phyloP scores from a whole-genome alignment of 2,888 invertebrate species.

The Tachina lurida region DNA sequence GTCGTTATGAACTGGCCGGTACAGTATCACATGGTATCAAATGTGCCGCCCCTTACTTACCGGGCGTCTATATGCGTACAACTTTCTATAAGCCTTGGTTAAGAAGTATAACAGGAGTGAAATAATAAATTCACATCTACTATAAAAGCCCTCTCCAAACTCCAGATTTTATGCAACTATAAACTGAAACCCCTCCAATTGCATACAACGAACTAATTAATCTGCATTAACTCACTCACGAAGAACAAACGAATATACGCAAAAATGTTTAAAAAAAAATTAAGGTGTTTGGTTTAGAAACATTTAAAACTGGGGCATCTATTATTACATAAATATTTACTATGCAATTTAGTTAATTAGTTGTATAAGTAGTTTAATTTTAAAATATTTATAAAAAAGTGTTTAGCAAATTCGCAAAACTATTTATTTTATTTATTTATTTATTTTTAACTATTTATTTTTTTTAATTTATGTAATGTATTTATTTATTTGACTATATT shows the following conservation, averaged over 20 bases:
- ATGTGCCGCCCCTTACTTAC: slow-evolving; percentile 95
- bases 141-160: not conserved
- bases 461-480: slow-evolving; percentile 55
- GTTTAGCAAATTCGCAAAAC: slow-evolving; percentile 39
- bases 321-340: slow-evolving; percentile 6
- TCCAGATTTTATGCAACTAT: not conserved
- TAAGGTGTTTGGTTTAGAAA: slow-evolving; percentile 68
- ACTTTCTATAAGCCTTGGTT: slow-evolving; percentile 96
- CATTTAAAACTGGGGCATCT: slow-evolving; percentile 54
- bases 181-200: slow-evolving; percentile 5
- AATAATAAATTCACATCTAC: slow-evolving; percentile 79
- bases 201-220: slow-evolving; percentile 49
- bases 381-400: slow-evolving; percentile 69
- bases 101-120: slow-evolving; percentile 91
- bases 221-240: not conserved
- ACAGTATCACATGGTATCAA: slow-evolving; percentile 98
- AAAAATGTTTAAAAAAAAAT: slow-evolving; percentile 24
- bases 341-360: slow-evolving; percentile 67
- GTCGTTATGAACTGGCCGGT: slow-evolving; percentile 93
- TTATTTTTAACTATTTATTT: slow-evolving; percentile 62
- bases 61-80: slow-evolving; percentile 97
- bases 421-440: slow-evolving; percentile 67
- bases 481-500: slow-evolving; percentile 52
- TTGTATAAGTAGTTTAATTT: slow-evolving; percentile 78
- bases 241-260: slow-evolving; percentile 26